phyloP scores from a whole-genome alignment of 2,797 vertebrate species.

The Aphelocoma californica region DNA sequence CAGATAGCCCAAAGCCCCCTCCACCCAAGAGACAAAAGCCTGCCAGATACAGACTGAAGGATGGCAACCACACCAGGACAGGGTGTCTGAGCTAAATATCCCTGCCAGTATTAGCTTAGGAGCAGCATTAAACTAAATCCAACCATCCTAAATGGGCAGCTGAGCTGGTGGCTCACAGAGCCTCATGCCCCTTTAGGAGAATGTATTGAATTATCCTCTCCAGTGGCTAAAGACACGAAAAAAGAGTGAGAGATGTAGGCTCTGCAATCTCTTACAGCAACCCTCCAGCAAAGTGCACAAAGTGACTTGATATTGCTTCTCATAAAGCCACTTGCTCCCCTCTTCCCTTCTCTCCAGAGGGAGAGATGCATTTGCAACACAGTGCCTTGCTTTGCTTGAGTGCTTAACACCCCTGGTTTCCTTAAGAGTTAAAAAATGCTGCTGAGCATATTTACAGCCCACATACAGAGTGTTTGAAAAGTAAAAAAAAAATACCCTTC shows the following conservation, averaged over 20 bases:
- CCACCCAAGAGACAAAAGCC: neutral
- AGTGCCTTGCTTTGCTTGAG: neutral
- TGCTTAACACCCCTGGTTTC: neutral
- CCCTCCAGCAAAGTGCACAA: neutral
- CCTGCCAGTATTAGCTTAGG: neutral
- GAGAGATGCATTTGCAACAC: neutral
- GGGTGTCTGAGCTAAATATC: neutral
- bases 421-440: neutral
- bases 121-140: neutral
- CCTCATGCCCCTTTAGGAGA: accelerated
- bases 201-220: neutral
- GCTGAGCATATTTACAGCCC: neutral
- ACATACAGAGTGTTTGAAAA: neutral
- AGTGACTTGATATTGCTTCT: neutral
- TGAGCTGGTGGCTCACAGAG: neutral
- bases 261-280: neutral
- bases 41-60: neutral
- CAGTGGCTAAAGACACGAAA: neutral
- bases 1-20: neutral
- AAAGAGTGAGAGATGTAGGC: neutral
- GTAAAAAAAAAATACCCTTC: neutral
- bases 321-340: neutral
- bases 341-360: neutral
- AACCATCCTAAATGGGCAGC: neutral
- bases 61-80: neutral